These are phyloP conservation scores for Pangasius djambal DNA, from an alignment of 2,797 vertebrate genomes.

Conservation along the genomic window DNA sequence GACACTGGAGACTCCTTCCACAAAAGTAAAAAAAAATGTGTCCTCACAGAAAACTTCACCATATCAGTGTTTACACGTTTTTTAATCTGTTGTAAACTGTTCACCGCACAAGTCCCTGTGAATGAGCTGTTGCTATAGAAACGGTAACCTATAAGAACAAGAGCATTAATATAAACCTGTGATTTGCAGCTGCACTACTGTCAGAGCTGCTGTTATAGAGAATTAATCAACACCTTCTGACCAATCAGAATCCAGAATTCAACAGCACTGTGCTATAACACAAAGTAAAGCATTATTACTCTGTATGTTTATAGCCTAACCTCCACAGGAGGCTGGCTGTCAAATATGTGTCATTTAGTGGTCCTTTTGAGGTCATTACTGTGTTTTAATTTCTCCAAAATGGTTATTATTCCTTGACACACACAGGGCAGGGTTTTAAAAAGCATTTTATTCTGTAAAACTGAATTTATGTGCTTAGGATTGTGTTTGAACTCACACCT, in stretches of 20 bases:
- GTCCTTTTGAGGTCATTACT: background rate
- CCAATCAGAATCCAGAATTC: background rate
- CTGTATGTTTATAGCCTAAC: background rate
- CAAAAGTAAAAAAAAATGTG: background rate
- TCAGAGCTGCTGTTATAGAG: background rate
- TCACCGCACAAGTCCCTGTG: background rate
- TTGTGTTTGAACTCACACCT: background rate
- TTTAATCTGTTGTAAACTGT: background rate
- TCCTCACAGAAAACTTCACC: background rate
- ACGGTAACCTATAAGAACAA: background rate
- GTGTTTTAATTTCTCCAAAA: background rate
- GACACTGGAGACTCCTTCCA: conserved; percentile 1
- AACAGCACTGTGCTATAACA: background rate
- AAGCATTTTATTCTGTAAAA: background rate
- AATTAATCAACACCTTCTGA: background rate
- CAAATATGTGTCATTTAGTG: background rate
- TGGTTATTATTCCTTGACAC: background rate
- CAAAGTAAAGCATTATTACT: background rate
- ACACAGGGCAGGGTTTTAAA: background rate
- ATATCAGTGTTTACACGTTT: background rate
- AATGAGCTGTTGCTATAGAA: background rate
- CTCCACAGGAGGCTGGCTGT: background rate
- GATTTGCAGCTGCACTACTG: background rate
- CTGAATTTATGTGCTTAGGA: background rate
- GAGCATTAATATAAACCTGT: background rate